These are phyloP conservation scores for Hyphantria cunea DNA, from an alignment of 1,140 invertebrate genomes.

Conservation along the genomic window DNA sequence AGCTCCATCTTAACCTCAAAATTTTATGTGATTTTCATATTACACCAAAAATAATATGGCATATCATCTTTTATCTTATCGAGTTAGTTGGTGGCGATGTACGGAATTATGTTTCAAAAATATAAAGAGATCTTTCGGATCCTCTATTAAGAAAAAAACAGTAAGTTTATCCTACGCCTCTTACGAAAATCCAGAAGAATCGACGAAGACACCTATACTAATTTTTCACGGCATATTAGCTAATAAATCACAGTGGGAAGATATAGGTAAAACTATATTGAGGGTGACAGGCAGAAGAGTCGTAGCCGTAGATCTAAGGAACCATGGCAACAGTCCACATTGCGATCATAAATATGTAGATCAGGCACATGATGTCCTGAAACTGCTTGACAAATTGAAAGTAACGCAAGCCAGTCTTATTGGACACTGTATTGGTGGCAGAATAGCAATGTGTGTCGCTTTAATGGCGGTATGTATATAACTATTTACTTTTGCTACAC, in stretches of 20 bases:
- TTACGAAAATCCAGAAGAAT: background rate
- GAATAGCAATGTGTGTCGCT: constrained; percentile 88
- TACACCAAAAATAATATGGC: background rate
- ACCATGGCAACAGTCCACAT: constrained; percentile 95
- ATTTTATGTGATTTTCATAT: background rate
- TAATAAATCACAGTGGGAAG: constrained; percentile 91
- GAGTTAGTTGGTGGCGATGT: background rate
- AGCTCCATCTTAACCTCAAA: background rate
- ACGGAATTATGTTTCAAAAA: background rate
- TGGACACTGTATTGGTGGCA: constrained; percentile 96
- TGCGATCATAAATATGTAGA: constrained; percentile 86
- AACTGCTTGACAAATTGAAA: constrained; percentile 84
- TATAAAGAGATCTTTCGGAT: background rate
- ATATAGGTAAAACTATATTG: constrained; percentile 88
- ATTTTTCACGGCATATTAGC: constrained; percentile 93
- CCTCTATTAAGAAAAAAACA: background rate
- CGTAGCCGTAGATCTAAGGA: constrained; percentile 91
- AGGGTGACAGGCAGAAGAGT: constrained; percentile 85
- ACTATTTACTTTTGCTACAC: constrained; percentile 2
- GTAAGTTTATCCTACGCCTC: background rate
- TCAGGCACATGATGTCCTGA: constrained; percentile 88
- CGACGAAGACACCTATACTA: constrained; percentile 83
- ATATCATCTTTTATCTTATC: background rate
- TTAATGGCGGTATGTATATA: constrained; percentile 5
- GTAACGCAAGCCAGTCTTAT: constrained; percentile 87